Conservation (phyloP, 2,113 vertebrate species). For the Poicephalus gulielmi region DNA sequence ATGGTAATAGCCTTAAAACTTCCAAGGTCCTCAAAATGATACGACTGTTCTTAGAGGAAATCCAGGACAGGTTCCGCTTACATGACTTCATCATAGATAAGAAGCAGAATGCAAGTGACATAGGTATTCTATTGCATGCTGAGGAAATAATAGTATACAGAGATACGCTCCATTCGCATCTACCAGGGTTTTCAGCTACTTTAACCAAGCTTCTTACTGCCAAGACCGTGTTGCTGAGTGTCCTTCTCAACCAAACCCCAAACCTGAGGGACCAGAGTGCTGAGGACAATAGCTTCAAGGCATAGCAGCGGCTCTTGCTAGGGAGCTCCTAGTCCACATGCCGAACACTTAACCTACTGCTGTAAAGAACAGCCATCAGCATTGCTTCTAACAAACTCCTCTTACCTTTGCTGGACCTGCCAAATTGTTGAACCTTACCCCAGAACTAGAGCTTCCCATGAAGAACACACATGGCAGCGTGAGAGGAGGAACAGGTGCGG, state of each 20-base stretch:
- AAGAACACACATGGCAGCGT: fast-evolving
- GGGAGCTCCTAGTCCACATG: background rate
- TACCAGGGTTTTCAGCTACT: background rate
- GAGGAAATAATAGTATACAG: background rate
- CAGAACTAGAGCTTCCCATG: background rate
- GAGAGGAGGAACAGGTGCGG: background rate
- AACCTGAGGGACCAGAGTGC: background rate
- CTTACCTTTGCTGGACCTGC: background rate
- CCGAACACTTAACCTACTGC: background rate
- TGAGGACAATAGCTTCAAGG: background rate
- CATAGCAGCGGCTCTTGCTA: background rate
- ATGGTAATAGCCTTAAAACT: background rate
- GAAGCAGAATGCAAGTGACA: background rate
- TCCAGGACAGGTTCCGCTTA: background rate
- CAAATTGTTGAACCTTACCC: background rate
- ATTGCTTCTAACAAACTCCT: background rate
- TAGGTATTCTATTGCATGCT: fast-evolving
- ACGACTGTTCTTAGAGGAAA: background rate
- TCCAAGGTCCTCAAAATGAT: background rate
- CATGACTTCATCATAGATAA: background rate
- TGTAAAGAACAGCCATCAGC: background rate
- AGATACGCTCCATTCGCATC: background rate
- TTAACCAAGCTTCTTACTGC: background rate
- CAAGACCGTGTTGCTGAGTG: background rate
- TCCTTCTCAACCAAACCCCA: background rate